Evolutionary conservation across 53 echinoderm and acorn worm genomes (phyloP).

Genomic region (Astropecten irregularis): DNA sequence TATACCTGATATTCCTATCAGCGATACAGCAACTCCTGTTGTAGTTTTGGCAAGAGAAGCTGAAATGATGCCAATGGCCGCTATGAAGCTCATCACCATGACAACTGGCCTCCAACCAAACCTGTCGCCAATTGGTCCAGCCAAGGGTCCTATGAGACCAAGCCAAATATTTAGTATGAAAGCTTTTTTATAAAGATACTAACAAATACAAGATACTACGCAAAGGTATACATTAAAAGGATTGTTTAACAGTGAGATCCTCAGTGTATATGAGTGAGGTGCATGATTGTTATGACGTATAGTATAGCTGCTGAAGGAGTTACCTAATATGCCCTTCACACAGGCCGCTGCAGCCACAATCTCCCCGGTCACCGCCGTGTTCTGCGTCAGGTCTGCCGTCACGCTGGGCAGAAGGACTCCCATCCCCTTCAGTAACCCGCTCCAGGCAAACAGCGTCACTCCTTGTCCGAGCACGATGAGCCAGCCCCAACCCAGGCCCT

Average conservation of each 20-base stretch:
- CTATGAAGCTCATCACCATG: conserved; percentile 2
- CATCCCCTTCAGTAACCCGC: not conserved
- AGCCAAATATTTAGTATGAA: too few relatives aligned
- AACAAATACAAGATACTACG: too few relatives aligned
- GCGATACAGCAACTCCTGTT: not conserved
- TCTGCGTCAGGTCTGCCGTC: not conserved
- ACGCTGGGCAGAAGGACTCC: not conserved
- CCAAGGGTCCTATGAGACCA: not conserved
- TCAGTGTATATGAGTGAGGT: too few relatives aligned
- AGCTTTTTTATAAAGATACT: too few relatives aligned
- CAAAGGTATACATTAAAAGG: too few relatives aligned
- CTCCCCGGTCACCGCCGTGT: not conserved
- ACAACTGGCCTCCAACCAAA: conserved; percentile 12
- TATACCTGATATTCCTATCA: not conserved
- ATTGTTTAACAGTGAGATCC: too few relatives aligned
- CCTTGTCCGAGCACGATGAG: not conserved
- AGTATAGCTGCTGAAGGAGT: too few relatives aligned
- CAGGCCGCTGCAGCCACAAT: not conserved
- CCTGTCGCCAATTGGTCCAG: not conserved
- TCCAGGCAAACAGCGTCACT: not conserved
- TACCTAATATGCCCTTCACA: not conserved
- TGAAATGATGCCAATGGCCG: not conserved
- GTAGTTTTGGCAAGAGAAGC: not conserved
- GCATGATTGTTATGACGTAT: too few relatives aligned
- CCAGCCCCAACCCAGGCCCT: conserved; percentile 3